Evolutionary conservation across 1,140 invertebrate genomes (phyloP).

Genomic region (Lepidurus couesii): DNA sequence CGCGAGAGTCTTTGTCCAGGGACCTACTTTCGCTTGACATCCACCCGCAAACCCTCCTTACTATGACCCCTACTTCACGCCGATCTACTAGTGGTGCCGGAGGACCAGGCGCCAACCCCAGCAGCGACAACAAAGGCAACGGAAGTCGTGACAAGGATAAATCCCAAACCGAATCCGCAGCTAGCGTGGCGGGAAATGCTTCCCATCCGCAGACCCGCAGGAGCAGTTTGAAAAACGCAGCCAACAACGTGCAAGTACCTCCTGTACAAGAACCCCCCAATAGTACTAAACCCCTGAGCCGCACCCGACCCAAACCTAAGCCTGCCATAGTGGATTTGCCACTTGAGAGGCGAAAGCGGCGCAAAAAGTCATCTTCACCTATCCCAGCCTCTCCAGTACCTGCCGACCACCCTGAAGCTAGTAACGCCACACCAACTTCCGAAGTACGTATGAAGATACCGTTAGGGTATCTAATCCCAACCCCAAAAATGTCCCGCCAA

Average conservation of each 20-base stretch:
- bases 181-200: not conserved
- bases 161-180: not conserved
- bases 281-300: not conserved
- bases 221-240: conserved; percentile 6
- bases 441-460: not conserved
- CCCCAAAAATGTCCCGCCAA: no score
- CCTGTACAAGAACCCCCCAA: not conserved
- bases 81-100: not conserved
- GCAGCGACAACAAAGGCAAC: conserved; percentile 9
- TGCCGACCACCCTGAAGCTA: not conserved
- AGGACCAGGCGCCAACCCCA: not conserved
- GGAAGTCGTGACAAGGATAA: conserved; percentile 7
- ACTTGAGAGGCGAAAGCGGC: not conserved
- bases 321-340: not conserved
- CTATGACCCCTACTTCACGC: not conserved
- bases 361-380: conserved; percentile 1
- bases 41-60: not conserved
- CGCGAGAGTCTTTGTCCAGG: not conserved
- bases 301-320: conserved; percentile 13
- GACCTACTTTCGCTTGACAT: not conserved
- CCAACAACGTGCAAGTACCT: not conserved
- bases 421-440: not conserved
- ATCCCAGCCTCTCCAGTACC: conserved; percentile 9
- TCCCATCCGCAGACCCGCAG: conserved; percentile 2
- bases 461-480: not conserved